Evolutionary conservation across 92 coral and sea anemone species (phyloP).

Genomic region (Epizoanthus ramosus): DNA sequence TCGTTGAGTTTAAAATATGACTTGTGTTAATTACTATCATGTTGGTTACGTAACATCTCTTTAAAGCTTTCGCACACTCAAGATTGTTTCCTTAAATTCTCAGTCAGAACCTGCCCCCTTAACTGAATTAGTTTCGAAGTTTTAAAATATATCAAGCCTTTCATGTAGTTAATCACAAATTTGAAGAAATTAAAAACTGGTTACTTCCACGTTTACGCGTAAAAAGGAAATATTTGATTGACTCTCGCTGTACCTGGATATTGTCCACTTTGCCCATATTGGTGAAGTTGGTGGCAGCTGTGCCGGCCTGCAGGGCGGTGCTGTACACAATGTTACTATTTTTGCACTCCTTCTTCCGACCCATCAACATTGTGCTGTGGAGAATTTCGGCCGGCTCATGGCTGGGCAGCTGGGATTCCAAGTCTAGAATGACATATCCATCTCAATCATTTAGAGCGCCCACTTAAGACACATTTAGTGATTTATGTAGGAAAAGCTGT

Average conservation of each 20-base stretch:
- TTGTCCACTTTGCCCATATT: constrained; percentile 74
- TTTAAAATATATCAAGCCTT: too few relatives aligned
- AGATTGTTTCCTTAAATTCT: too few relatives aligned
- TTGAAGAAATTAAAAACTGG: neutral
- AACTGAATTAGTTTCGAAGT: too few relatives aligned
- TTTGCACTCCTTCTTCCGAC: constrained; percentile 53
- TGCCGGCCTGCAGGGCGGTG: constrained; percentile 59
- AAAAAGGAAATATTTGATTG: neutral
- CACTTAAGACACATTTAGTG: too few relatives aligned
- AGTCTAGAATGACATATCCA: neutral
- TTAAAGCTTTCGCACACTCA: too few relatives aligned
- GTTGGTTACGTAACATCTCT: too few relatives aligned
- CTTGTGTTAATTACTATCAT: too few relatives aligned
- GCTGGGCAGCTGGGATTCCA: neutral
- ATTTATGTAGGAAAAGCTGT: too few relatives aligned
- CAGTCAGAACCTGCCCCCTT: too few relatives aligned
- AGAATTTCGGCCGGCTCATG: neutral
- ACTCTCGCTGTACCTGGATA: constrained; percentile 7
- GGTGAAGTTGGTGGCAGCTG: constrained; percentile 71
- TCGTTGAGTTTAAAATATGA: too few relatives aligned
- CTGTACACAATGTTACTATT: constrained; percentile 70
- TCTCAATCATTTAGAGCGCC: too few relatives aligned
- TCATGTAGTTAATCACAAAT: too few relatives aligned
- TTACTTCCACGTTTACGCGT: neutral
- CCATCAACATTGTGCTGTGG: constrained; percentile 32